These are phyloP conservation scores for Drosophila peninsularis DNA, from an alignment of 2,888 invertebrate genomes.

Conservation along the genomic window DNA sequence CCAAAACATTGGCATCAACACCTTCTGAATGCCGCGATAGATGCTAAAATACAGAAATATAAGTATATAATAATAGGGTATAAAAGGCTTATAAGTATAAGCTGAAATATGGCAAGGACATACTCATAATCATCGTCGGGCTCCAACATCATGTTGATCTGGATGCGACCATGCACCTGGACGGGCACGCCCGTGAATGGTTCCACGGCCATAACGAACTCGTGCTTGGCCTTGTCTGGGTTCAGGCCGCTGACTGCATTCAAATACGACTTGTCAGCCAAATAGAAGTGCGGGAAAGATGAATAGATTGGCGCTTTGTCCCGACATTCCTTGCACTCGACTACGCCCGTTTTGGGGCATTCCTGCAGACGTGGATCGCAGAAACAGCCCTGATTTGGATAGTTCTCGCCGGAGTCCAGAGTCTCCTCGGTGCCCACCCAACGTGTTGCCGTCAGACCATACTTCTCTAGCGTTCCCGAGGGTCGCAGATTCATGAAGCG, in stretches of 20 bases:
- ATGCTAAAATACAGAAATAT: slow-evolving; percentile 85
- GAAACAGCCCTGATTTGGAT: slow-evolving; percentile 88
- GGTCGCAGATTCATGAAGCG: slow-evolving; percentile 87
- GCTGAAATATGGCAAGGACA: slow-evolving; percentile 75
- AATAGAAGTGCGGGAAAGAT: slow-evolving; percentile 92
- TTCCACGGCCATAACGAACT: slow-evolving; percentile 89
- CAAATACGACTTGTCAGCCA: slow-evolving; percentile 89
- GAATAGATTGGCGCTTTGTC: slow-evolving; percentile 93
- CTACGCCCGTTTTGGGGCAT: slow-evolving; percentile 87
- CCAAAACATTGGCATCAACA: slow-evolving; percentile 91
- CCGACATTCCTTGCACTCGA: slow-evolving; percentile 90
- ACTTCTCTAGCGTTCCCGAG: slow-evolving; percentile 50
- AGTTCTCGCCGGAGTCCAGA: slow-evolving; percentile 90
- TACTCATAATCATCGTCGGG: slow-evolving; percentile 86
- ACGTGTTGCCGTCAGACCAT: slow-evolving; percentile 76
- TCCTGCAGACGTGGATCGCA: slow-evolving; percentile 86
- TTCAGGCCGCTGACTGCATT: slow-evolving; percentile 88
- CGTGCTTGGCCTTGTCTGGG: slow-evolving; percentile 88
- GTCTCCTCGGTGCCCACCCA: slow-evolving; percentile 87
- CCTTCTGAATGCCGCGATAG: slow-evolving; percentile 85
- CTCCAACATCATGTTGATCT: slow-evolving; percentile 89
- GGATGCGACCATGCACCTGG: slow-evolving; percentile 89
- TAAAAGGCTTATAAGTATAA: not conserved
- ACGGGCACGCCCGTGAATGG: slow-evolving; percentile 92
- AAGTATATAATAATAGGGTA: not conserved